Base-by-base conservation (phyloP, 2,113 vertebrate species). In the Brienomyrus longianalis region DNA sequence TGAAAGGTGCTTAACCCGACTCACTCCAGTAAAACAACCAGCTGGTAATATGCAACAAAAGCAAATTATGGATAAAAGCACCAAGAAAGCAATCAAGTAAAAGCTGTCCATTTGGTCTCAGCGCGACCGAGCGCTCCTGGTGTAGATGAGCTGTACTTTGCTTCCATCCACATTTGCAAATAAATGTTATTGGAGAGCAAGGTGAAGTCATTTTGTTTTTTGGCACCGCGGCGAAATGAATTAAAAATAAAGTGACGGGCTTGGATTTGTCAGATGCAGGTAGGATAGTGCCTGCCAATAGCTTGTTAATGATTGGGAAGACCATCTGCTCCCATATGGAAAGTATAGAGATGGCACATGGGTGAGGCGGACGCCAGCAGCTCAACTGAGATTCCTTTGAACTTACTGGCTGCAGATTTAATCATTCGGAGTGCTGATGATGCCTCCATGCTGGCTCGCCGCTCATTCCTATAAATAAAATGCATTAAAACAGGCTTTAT, bases 241-340 rank as follows among this genome's bases (percentile, higher is more conserved):
- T 77, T 45, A 74, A 80, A 83, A 70, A 70, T 80, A 77, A 83
- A 52, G 35, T 89, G 88, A 54, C 85, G 51, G 85, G 51, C 85
- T 87, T 35, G 88, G 88, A 83, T 89, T 89, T 83, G 74, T 80
- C 88, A 89, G 88, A 83, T 89, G 88, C 51, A 83, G 88, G 88
- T 89, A 83, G 88, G 74, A 83, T 83, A 83, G 51, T 45, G 88
- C 70, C 31, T 80, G 51, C 74, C 77, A 80, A 83, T 83, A 89
- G 51, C 88, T 83, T 77, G 51, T 89, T 77, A 89, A 83, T 56
- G 88, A 52, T 80, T 45, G 50, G 74, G 70, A 89, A 45, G 88
- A 83, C 88, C 88, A 89, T 89, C 88, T 89, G 88, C 21, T 89
- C 74, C 74, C 88, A 89, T 83, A 83, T 56, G 88, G 70, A 89